These are phyloP conservation scores for Hydropsyche tenuis DNA, from an alignment of 1,140 invertebrate genomes.

Conservation along the genomic window DNA sequence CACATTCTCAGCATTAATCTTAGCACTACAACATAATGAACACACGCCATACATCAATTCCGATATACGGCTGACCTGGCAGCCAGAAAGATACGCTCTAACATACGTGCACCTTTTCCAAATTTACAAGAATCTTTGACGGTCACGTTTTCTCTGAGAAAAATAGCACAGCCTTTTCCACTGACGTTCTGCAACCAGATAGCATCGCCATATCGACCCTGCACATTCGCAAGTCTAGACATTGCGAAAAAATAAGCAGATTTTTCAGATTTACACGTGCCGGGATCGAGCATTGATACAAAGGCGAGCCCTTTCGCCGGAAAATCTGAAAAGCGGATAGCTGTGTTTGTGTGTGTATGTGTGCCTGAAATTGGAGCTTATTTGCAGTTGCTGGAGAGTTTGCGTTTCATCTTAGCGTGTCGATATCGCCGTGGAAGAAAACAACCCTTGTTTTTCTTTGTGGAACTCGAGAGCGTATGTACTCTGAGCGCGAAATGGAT, in stretches of 20 bases:
- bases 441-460: too few relatives aligned
- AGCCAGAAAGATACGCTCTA: background rate
- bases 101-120: background rate
- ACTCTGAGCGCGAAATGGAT: too few relatives aligned
- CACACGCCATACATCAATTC: too few relatives aligned
- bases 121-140: constrained; percentile 20
- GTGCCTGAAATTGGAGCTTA: constrained; percentile 16
- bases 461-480: too few relatives aligned
- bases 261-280: too few relatives aligned
- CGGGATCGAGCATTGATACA: too few relatives aligned
- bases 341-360: background rate
- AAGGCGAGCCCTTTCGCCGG: background rate
- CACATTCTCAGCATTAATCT: too few relatives aligned
- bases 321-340: constrained; percentile 4
- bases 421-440: too few relatives aligned
- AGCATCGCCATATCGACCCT: background rate
- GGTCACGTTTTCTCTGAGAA: constrained; percentile 15
- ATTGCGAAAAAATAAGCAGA: too few relatives aligned
- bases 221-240: too few relatives aligned
- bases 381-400: constrained; percentile 11
- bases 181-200: constrained; percentile 2
- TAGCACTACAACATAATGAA: too few relatives aligned
- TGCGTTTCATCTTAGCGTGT: constrained; percentile 16
- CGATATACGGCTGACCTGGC: too few relatives aligned
- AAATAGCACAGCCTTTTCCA: constrained; percentile 2